Base-by-base conservation (phyloP, 2,888 invertebrate genomes). In the Myopa testacea region DNA sequence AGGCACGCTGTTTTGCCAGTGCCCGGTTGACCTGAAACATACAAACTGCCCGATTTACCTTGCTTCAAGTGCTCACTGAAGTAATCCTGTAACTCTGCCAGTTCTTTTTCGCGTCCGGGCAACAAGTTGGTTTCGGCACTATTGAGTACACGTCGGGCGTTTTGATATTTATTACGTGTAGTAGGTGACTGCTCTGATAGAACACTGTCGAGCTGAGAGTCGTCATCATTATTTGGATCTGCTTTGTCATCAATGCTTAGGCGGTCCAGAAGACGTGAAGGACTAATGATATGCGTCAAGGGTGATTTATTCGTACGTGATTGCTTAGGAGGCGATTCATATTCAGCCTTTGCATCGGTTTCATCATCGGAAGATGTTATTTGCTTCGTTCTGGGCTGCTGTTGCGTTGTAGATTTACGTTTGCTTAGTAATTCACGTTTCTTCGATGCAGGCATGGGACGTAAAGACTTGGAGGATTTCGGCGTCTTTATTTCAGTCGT, bases 11-110 rank as follows among this genome's bases (percentile, higher is more conserved):
- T 98, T 90, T 98, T 98, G 1, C 88, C 99, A 0, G 99, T 99
- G 6, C 99, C 99, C 0, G 99, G 99, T 38, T 97, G 96, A 1
- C 99, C 99, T 60, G 98, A 98, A 63, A 99, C 93, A 88, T 99
- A 99, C 75, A 99, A 86, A 26, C 97, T 96, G 1, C 94, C 95
- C 0, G 97, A 94, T 52, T 91, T 91, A 81, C 92, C 90, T 1
- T 91, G 90, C 4, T 92, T 87, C 76, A 97, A 87, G 87, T 95
- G 93, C 12, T 91, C 90, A 16, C 89, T 87, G 72, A 98, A 90
- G 88, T 96, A 96, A 4, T 90, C 88, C 38, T 92, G 90, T 26
- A 99, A 90, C 83, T 92, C 92, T 4, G 91, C 88, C 10, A 95
- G 91, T 89, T 98, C 96, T 58, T 90, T 90, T 85, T 97, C 96